phyloP scores from a whole-genome alignment of 2,113 vertebrate species.

The Osmerus eperlanus region DNA sequence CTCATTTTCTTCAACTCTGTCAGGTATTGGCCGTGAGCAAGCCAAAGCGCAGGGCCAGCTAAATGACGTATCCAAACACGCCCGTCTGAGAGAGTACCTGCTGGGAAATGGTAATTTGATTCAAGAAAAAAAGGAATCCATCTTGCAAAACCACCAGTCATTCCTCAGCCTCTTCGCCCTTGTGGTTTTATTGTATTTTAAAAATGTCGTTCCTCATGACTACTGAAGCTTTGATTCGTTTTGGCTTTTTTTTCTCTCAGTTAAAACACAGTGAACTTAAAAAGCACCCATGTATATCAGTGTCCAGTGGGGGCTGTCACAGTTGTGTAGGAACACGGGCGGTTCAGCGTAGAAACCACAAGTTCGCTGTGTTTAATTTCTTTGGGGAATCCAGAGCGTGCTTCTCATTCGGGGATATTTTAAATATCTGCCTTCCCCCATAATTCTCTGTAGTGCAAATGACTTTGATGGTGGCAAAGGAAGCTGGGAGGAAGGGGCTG shows the following conservation, averaged over 20 bases:
- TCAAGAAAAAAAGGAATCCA: conserved; percentile 27
- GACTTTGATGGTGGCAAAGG: conserved; percentile 22
- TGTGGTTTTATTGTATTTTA: conserved; percentile 8
- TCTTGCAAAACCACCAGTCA: conserved; percentile 21
- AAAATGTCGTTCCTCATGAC: too few species aligned
- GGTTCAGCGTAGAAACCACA: conserved; percentile 33
- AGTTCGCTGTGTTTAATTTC: conserved; percentile 49
- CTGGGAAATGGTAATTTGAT: conserved; percentile 41
- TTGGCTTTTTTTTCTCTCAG: conserved; percentile 14
- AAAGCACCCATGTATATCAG: conserved; percentile 47
- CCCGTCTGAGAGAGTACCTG: conserved; percentile 22
- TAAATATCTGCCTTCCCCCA: conserved; percentile 12
- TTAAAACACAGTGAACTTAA: conserved; percentile 49
- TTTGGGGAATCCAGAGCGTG: conserved; percentile 36
- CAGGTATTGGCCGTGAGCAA: conserved; percentile 10
- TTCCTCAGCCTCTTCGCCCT: conserved; percentile 22
- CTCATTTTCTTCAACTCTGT: conserved; percentile 45
- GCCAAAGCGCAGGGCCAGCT: conserved; percentile 18
- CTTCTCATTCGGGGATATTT: conserved; percentile 21
- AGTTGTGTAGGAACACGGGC: conserved; percentile 36
- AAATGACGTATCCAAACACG: conserved; percentile 26
- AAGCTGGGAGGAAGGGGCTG: conserved; percentile 8
- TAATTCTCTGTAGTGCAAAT: conserved; percentile 30
- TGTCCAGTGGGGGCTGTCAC: conserved; percentile 49
- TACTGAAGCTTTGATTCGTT: neutral